Base-by-base conservation (phyloP, 2,797 vertebrate genomes). In the Fistularia tabacaria region DNA sequence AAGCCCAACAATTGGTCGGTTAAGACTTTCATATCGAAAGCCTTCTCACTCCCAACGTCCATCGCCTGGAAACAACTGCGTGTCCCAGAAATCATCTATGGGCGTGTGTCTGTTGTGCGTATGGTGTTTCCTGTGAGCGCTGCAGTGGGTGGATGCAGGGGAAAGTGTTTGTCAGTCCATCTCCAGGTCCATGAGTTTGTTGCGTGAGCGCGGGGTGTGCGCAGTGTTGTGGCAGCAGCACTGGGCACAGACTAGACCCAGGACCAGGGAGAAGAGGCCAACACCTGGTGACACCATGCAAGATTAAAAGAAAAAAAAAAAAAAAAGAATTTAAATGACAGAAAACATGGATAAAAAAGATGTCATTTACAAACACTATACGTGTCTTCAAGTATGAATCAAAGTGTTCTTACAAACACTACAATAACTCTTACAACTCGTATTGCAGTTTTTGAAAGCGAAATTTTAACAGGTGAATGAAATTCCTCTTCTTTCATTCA, bases 101-200 rank as follows among this genome's bases (percentile, higher is more conserved):
- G 72, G 68, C 11, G 80, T 48, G 65, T 79, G 84, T 64, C 60
- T 74, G 66, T 64, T 43, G 58, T 71, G 78, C 2, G 74, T 0
- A 38, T 70, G 82, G 63, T 64, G 68, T 57, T 80, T 86, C 69
- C 72, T 78, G 59, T 69, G 79, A 7, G 73, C 13, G 68, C 64
- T 76, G 77, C 80, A 74, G 79, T 81, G 82, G 3, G 72, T 49
- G 9, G 67, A 60, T 8, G 81, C 67, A 38, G 79, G 77, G 76
- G 77, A 66, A 63, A 76, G 45, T 81, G 80, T 77, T 62, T 87
- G 84, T 97, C 89, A 98, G 91, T 98, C 96, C 92, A 94, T 94
- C 85, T 96, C 95, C 91, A 95, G 92, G 25, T 94, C 93, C 92
- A 98, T 93, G 13, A 99, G 93, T 55, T 94, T 91, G 74, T 91